A percentile compares a stretch with the other conserved stretches of the same genome.
Conservation (phyloP, 2,888 invertebrate genomes). For the Miltochrista miniata region DNA sequence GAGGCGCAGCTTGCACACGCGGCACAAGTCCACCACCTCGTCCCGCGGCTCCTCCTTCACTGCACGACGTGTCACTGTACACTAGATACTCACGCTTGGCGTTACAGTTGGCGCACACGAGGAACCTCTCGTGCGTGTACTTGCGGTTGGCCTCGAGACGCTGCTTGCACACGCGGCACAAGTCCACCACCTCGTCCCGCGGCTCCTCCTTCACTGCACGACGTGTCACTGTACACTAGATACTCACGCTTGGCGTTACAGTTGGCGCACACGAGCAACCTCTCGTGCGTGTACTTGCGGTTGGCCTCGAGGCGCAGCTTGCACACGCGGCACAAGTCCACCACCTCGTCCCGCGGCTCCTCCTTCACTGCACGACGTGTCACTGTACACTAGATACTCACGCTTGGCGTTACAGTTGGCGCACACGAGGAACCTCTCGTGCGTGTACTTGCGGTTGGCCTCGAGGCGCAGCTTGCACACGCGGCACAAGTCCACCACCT, state of each 20-base stretch:
- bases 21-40: slow-evolving; percentile 76
- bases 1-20: slow-evolving; percentile 81
- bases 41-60: slow-evolving; percentile 25
- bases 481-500: slow-evolving; percentile 78
- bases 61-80: too few relatives aligned
- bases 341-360: slow-evolving; percentile 33
- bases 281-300: slow-evolving; percentile 83
- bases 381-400: slow-evolving; percentile 47
- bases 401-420: slow-evolving; percentile 83
- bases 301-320: slow-evolving; percentile 83
- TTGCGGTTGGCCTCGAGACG: slow-evolving; percentile 83
- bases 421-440: slow-evolving; percentile 85
- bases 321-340: slow-evolving; percentile 84
- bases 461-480: slow-evolving; percentile 82
- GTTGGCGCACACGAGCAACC: slow-evolving; percentile 84
- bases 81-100: slow-evolving; percentile 74
- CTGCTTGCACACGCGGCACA: slow-evolving; percentile 84
- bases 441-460: slow-evolving; percentile 82
- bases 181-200: slow-evolving; percentile 44
- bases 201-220: slow-evolving; percentile 22
- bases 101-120: slow-evolving; percentile 83
- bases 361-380: slow-evolving; percentile 11
- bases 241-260: slow-evolving; percentile 82
- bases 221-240: too few relatives aligned
- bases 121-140: slow-evolving; percentile 84